Base-by-base conservation (phyloP, 1,140 invertebrate genomes). In the Chironomus striatipennis region DNA sequence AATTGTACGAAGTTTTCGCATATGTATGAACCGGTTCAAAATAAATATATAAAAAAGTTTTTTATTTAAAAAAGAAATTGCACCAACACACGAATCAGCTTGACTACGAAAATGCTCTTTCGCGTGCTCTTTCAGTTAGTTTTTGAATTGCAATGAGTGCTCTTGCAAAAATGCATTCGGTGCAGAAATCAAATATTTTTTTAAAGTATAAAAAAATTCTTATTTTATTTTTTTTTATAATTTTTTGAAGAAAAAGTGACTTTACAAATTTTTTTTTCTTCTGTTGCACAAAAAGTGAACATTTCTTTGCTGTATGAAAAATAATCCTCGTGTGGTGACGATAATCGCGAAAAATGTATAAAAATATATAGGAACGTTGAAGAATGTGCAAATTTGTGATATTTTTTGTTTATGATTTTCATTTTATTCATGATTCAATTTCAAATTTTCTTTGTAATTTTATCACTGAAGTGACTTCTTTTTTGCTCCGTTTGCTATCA, bases 101-200 rank as follows among this genome's bases (percentile, higher is more conserved):
- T 57, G 12, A n/a, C 47, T 57, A n/a, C 20, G 65, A 70, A 70
- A 70, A 70, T 70, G 65, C 65, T 70, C 64, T 67, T 67, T 67
- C 64, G 18, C n/a, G 18, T 67, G 64, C 64, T 67, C 65, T 70
- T 70, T 70, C 65, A 70, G 65, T 70, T 70, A 21, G 20, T 70
- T 70, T 70, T 70, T 70, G 65, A 70, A 70, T 70, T 70, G 65
- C 65, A 70, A 70, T 70, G 65, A 70, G 65, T 20, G 47, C 17
- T 70, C 17, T 70, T 70, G 65, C 65, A 70, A 70, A 70, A 70
- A 21, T 70, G 65, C 65, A 70, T 70, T 70, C 65, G 65, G 17
- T 21, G 47, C 47, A 57, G 12, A 15, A 57, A 57, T 57, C 12
- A 57, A 57, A 57, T n/a, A 47, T 47, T 4, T 47, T 57, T 12